These are phyloP conservation scores for Microctenopoma stevenorrisi DNA, from an alignment of 2,797 vertebrate genomes.

Conservation along the genomic window DNA sequence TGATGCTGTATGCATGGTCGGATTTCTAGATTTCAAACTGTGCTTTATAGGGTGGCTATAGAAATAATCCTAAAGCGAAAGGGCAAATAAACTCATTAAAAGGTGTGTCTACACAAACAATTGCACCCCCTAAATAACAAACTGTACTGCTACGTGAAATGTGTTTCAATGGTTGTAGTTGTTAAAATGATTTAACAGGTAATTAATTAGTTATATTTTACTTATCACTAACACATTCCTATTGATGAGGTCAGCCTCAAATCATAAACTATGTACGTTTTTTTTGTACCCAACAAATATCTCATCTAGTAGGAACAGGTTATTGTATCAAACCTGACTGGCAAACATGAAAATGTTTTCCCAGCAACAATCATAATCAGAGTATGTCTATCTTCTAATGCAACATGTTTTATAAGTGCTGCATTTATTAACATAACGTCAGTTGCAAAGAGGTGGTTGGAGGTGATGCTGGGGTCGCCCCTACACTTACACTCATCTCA, in stretches of 20 bases:
- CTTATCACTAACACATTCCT: no score
- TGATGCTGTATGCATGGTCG: slow-evolving; percentile 4
- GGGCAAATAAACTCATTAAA: neutral
- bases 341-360: no score
- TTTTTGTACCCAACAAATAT: no score
- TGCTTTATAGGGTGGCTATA: neutral
- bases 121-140: neutral
- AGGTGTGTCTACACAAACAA: neutral
- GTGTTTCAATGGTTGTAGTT: neutral
- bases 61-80: neutral
- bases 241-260: neutral
- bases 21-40: slow-evolving; percentile 2
- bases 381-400: no score
- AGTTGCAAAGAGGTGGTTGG: no score
- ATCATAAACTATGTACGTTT: neutral
- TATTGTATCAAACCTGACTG: no score
- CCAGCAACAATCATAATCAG: no score
- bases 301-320: no score
- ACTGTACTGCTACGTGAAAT: neutral
- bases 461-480: no score
- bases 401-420: no score
- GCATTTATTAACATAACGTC: no score
- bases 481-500: no score
- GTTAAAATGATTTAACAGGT: neutral
- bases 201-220: neutral